Percentiles rank a stretch among this genome's conserved stretches.
Conservation (phyloP, 2,113 vertebrate genomes). For the Pelusios castaneus region DNA sequence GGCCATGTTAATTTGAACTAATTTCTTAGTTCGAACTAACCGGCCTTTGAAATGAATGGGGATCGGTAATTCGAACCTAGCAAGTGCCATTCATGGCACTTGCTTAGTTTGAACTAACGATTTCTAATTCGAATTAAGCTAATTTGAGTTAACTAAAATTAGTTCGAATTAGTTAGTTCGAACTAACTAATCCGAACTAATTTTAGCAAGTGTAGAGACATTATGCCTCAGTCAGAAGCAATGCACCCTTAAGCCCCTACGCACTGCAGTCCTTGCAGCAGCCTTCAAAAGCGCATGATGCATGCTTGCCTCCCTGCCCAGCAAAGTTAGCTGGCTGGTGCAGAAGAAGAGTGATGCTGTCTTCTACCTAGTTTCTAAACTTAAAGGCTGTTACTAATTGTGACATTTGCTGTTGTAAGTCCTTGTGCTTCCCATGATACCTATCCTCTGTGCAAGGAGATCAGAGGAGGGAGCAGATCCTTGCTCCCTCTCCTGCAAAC, state of each 20-base stretch:
- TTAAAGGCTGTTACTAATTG: not conserved
- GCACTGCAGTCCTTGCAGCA: not conserved
- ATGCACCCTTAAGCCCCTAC: not conserved
- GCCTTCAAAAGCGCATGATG: not conserved
- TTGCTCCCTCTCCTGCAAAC: not conserved
- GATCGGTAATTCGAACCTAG: too few relatives aligned
- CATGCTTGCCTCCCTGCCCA: not conserved
- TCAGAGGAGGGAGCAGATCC: not conserved
- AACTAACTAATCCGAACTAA: too few relatives aligned
- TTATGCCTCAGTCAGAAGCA: fast-evolving
- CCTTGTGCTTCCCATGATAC: not conserved
- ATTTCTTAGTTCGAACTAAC: too few relatives aligned
- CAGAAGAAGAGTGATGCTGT: not conserved
- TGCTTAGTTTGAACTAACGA: too few relatives aligned
- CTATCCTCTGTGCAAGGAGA: not conserved
- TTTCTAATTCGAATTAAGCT: too few relatives aligned
- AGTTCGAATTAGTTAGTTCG: too few relatives aligned
- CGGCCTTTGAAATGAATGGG: too few relatives aligned
- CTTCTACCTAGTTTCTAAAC: not conserved
- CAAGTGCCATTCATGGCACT: too few relatives aligned
- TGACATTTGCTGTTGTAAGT: not conserved
- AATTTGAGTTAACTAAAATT: too few relatives aligned
- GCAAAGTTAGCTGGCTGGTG: fast-evolving
- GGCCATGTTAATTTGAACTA: too few relatives aligned
- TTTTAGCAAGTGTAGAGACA: too few relatives aligned